Evolutionary conservation across 64 coral and sea anemone species (phyloP).

Genomic region (Stylophora pistillata): DNA sequence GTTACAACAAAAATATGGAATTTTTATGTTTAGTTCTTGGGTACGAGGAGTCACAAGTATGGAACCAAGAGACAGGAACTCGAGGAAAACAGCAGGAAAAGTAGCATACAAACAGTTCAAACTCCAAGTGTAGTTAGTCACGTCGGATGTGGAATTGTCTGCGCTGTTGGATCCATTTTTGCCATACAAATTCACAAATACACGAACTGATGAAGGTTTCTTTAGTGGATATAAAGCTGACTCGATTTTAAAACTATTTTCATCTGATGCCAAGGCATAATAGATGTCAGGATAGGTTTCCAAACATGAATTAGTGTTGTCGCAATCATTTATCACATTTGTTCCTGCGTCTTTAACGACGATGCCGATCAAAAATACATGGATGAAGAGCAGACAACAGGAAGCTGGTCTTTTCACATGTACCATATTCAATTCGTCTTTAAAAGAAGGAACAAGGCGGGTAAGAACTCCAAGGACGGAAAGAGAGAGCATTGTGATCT

Average conservation of each 20-base stretch:
- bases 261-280: neutral
- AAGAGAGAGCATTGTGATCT: too few species aligned
- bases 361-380: neutral
- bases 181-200: neutral
- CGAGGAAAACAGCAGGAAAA: neutral
- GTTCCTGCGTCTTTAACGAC: too few species aligned
- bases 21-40: neutral
- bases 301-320: neutral
- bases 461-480: too few species aligned
- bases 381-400: neutral
- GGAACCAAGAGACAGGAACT: neutral
- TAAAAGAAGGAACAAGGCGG: too few species aligned
- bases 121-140: constrained; percentile 7
- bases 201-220: neutral
- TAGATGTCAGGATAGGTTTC: neutral
- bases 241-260: constrained; percentile 25
- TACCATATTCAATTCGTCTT: too few species aligned
- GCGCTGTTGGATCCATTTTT: neutral
- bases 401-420: too few species aligned
- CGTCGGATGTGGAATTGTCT: neutral
- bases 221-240: constrained; percentile 4
- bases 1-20: constrained; percentile 4
- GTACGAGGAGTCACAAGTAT: neutral
- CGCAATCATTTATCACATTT: too few species aligned
- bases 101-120: constrained; percentile 4